Base-by-base conservation (phyloP, 2,113 vertebrate species). In the Todiramphus chloris region DNA sequence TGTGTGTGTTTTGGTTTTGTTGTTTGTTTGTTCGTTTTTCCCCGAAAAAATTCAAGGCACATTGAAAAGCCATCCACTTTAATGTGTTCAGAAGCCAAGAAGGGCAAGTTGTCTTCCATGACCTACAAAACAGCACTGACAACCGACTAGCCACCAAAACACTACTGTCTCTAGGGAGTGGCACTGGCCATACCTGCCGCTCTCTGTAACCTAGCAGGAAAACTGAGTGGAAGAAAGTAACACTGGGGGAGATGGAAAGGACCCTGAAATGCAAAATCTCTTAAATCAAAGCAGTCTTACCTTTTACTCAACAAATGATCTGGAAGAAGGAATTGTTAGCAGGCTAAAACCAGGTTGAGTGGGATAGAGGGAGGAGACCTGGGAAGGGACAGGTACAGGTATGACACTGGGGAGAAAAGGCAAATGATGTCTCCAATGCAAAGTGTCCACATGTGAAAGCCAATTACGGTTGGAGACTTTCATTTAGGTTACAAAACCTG, bases 131-230 rank as follows among this genome's bases (percentile, higher is more conserved):
- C 2, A 2, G 13, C 5, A 3, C 58, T 86, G 24, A 14, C 7
- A 51, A 39, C 3, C 19, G 2, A 79, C n/a, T 23, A 60, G 12
- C 27, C 35, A 75, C 20, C 39, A 48, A 39, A 81, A 30, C 16
- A 7, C 10, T 17, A 23, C 2, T 4, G 0, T 75, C 10, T 56
- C 39, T n/a, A 73, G 35, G 28, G 33, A 77, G 44, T 16, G 31
- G 12, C 27, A 16, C 0, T 8, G 24, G 12, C 50, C 4, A 8
- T 6, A 68, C 75, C 60, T 66, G 23, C 35, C 0, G 0, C 4
- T 17, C 4, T 43, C 24, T 53, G 48, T 55, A 25, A 55, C 8
- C 25, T 27, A 16, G 19, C 31, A 37, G 53, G n/a, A 88, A 41
- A 85, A 41, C 16, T n/a, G 28, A 64, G 23, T 56, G 28, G 25